These are phyloP conservation scores for Zygogramma bicolorata DNA, from an alignment of 2,888 invertebrate species.

Conservation along the genomic window DNA sequence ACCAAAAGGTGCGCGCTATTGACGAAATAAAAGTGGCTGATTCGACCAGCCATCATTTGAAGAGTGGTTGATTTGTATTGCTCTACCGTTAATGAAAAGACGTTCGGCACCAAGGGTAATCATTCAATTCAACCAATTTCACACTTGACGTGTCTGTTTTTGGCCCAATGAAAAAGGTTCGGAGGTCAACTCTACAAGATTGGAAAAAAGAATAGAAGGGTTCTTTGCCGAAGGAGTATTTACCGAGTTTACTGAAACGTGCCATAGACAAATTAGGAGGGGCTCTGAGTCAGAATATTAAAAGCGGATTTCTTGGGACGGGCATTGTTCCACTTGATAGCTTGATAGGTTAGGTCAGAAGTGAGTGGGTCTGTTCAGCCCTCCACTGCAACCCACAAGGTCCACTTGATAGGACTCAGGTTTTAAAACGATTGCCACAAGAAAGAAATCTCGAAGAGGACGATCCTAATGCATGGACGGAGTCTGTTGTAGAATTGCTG, in stretches of 20 bases:
- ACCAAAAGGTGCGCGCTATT: neutral
- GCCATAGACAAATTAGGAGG: neutral
- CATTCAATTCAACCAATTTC: neutral
- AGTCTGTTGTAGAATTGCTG: neutral
- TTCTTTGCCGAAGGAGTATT: neutral
- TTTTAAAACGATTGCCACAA: neutral
- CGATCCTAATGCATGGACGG: neutral
- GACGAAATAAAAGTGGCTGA: neutral
- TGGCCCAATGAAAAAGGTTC: neutral
- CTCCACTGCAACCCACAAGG: too few species aligned
- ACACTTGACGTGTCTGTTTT: neutral
- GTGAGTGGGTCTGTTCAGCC: too few species aligned
- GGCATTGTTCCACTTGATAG: too few species aligned
- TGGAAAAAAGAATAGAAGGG: neutral
- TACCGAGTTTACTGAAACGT: neutral
- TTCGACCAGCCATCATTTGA: neutral
- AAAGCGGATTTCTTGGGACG: neutral
- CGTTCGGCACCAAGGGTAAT: neutral
- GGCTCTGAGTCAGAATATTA: neutral
- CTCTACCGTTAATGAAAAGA: neutral
- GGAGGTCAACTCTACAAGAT: neutral
- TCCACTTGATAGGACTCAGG: neutral
- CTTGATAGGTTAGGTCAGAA: too few species aligned
- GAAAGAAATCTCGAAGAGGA: neutral
- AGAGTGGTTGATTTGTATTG: slow-evolving; percentile 11